A percentile compares a stretch with the other conserved stretches of the same genome.
Conservation (phyloP, 2,888 invertebrate genomes). For the Agonopterix alstromeriana region DNA sequence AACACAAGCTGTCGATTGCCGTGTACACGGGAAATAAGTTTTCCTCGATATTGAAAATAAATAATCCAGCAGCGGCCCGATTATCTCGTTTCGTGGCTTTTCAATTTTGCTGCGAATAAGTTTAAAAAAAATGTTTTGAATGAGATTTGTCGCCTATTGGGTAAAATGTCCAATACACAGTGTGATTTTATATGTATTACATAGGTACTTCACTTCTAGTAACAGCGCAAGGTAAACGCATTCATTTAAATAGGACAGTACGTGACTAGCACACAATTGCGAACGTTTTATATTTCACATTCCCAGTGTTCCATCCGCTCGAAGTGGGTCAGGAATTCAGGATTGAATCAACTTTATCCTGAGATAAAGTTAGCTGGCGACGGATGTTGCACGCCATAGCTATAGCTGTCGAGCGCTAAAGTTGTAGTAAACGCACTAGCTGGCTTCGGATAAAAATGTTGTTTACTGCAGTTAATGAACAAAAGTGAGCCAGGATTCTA, state of each 20-base stretch:
- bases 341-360: slow-evolving; percentile 5
- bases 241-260: slow-evolving; percentile 11
- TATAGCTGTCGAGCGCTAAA: not conserved
- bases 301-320: not conserved
- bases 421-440: slow-evolving; percentile 1
- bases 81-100: too few relatives aligned
- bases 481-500: not conserved
- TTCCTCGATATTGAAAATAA: too few relatives aligned
- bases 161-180: too few relatives aligned
- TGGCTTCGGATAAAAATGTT: not conserved
- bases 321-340: slow-evolving; percentile 10
- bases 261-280: slow-evolving; percentile 11
- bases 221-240: not conserved
- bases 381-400: slow-evolving; percentile 4
- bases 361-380: slow-evolving; percentile 5
- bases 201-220: too few relatives aligned
- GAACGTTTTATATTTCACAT: slow-evolving; percentile 10
- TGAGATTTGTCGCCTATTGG: too few relatives aligned
- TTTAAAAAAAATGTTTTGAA: too few relatives aligned
- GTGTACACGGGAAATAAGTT: not conserved
- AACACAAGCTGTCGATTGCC: not conserved
- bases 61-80: too few relatives aligned
- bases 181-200: too few relatives aligned
- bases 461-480: not conserved
- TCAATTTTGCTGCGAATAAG: too few relatives aligned